Percentiles rank a stretch among this genome's conserved stretches.
Evolutionary conservation across 1,140 invertebrate species (phyloP).

Genomic region (Procambarus virginalis): DNA sequence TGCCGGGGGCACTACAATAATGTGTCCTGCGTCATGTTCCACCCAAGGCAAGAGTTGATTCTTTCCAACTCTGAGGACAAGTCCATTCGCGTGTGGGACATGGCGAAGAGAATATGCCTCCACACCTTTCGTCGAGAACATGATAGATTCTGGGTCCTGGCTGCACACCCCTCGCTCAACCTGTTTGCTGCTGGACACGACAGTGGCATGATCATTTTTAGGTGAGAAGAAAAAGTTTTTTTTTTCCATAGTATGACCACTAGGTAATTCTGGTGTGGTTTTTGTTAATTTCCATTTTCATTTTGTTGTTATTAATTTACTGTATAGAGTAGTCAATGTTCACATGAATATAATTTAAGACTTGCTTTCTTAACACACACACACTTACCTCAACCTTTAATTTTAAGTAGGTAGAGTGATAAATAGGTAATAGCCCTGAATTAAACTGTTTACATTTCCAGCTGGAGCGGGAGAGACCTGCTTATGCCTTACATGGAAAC

Average conservation of each 20-base stretch:
- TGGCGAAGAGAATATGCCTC: constrained; percentile 97
- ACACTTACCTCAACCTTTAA: no score
- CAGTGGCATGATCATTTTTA: constrained; percentile 90
- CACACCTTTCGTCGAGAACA: constrained; percentile 96
- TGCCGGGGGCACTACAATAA: constrained; percentile 99
- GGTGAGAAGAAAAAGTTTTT: constrained; percentile 46
- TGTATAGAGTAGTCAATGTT: no score
- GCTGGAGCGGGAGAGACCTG: constrained; percentile 95
- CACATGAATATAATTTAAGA: no score
- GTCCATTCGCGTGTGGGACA: constrained; percentile 98
- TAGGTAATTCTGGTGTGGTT: no score
- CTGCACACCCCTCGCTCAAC: constrained; percentile 85
- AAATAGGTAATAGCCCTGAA: constrained; percentile 35
- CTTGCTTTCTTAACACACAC: no score
- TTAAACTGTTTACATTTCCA: constrained; percentile 50
- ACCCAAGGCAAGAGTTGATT: constrained; percentile 97
- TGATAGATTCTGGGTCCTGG: constrained; percentile 95
- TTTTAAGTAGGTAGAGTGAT: background rate
- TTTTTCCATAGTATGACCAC: no score
- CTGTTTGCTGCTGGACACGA: constrained; percentile 94
- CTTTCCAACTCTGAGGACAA: constrained; percentile 97
- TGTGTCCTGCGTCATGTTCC: constrained; percentile 98
- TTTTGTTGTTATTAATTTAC: no score
- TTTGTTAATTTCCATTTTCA: no score
- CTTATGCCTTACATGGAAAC: constrained; percentile 95